Evolutionary conservation across 2,113 vertebrate species (phyloP).

Genomic region (Bubo scandiacus): DNA sequence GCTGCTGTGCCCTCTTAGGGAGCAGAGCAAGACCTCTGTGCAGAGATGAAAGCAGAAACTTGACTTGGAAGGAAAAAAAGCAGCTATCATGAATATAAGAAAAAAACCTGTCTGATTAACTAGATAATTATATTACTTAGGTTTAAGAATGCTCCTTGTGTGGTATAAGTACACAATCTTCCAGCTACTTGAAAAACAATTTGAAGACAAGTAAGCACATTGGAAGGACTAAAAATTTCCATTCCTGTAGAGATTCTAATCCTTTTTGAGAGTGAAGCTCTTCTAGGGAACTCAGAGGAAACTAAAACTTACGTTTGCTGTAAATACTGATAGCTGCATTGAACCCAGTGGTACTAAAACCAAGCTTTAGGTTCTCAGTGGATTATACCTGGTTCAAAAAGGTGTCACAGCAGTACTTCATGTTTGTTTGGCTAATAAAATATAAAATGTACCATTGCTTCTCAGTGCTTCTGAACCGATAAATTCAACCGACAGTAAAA

Average conservation of each 20-base stretch:
- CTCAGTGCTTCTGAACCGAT: background rate
- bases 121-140: constrained; percentile 10
- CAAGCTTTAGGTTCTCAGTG: background rate
- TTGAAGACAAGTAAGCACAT: background rate
- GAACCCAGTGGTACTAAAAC: background rate
- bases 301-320: background rate
- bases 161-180: background rate
- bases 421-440: constrained; percentile 45
- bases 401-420: background rate
- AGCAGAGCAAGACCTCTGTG: background rate
- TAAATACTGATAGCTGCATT: constrained; percentile 12
- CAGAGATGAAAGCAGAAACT: background rate
- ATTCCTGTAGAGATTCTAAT: background rate
- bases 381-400: background rate
- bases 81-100: background rate
- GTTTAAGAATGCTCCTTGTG: background rate
- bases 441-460: background rate
- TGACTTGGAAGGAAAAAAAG: background rate
- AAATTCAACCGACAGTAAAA: constrained; percentile 29
- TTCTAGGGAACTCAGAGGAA: background rate
- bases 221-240: background rate
- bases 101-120: background rate
- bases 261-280: background rate
- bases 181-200: background rate
- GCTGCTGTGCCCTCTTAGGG: background rate